Conservation (phyloP, 1,140 invertebrate genomes). For the Zaprionus tsacasi region DNA sequence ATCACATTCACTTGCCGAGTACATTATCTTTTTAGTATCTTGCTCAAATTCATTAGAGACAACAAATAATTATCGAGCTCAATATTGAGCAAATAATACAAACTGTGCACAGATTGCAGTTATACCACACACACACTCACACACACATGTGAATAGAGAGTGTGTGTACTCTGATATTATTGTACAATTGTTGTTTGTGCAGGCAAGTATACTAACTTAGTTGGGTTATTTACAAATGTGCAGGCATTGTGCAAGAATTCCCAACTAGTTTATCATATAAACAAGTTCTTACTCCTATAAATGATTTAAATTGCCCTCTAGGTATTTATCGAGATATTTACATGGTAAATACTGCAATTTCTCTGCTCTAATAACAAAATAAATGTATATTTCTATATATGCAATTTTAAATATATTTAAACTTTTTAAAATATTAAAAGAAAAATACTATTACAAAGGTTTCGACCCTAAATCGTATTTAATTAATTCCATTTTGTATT, state of each 20-base stretch:
- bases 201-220: neutral
- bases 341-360: too few relatives aligned
- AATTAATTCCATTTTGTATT: too few relatives aligned
- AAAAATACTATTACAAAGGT: too few relatives aligned
- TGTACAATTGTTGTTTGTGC: neutral
- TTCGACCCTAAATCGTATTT: too few relatives aligned
- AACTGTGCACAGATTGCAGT: neutral
- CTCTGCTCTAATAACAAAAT: too few relatives aligned
- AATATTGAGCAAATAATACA: neutral
- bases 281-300: neutral
- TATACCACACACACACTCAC: neutral
- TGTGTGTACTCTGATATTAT: neutral
- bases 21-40: slow-evolving; percentile 8
- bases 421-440: too few relatives aligned
- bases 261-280: too few relatives aligned
- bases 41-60: slow-evolving; percentile 4
- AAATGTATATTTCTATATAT: too few relatives aligned
- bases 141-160: too few relatives aligned
- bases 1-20: neutral
- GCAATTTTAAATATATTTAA: too few relatives aligned
- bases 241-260: neutral
- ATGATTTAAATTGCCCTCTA: neutral
- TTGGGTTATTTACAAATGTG: neutral
- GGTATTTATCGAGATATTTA: too few relatives aligned
- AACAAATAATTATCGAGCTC: neutral